A percentile compares a stretch with the other conserved stretches of the same genome.
phyloP scores from a whole-genome alignment of 2,888 invertebrate genomes.

The Eupithecia abbreviata region DNA sequence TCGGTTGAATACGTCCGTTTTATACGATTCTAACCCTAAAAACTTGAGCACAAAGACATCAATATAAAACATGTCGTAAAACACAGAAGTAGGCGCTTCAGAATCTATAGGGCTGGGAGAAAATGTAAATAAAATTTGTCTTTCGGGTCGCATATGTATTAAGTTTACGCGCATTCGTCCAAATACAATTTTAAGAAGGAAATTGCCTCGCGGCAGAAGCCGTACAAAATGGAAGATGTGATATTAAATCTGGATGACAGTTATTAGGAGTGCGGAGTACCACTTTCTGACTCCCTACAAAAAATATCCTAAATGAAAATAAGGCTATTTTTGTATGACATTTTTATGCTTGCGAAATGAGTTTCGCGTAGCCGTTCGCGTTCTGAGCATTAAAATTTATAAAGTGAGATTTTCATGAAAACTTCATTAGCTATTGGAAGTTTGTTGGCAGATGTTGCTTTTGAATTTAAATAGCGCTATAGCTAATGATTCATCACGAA shows the following conservation, averaged over 20 bases:
- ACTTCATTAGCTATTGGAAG: constrained; percentile 14
- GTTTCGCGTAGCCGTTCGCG: constrained; percentile 36
- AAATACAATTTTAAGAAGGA: constrained; percentile 81
- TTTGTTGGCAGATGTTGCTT: neutral
- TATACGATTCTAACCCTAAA: constrained; percentile 32
- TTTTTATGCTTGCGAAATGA: constrained; percentile 57
- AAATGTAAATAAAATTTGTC: constrained; percentile 78
- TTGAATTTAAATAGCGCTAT: constrained; percentile 7
- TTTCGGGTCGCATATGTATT: constrained; percentile 76
- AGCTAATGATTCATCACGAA: constrained; percentile 3
- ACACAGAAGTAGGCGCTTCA: constrained; percentile 53
- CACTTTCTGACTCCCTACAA: constrained; percentile 58
- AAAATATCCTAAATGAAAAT: constrained; percentile 62
- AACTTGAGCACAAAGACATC: constrained; percentile 54
- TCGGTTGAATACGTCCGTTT: constrained; percentile 28
- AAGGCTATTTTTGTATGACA: constrained; percentile 63
- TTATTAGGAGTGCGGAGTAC: constrained; percentile 74
- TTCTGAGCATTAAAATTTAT: constrained; percentile 33
- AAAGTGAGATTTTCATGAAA: constrained; percentile 27
- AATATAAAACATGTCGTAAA: constrained; percentile 70
- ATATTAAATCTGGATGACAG: constrained; percentile 83
- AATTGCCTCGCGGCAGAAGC: constrained; percentile 75
- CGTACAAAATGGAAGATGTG: constrained; percentile 77
- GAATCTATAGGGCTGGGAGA: constrained; percentile 54
- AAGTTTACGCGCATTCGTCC: constrained; percentile 76